Base-by-base conservation (phyloP, 2,797 vertebrate genomes). In the Enteromius unitaeniatus region DNA sequence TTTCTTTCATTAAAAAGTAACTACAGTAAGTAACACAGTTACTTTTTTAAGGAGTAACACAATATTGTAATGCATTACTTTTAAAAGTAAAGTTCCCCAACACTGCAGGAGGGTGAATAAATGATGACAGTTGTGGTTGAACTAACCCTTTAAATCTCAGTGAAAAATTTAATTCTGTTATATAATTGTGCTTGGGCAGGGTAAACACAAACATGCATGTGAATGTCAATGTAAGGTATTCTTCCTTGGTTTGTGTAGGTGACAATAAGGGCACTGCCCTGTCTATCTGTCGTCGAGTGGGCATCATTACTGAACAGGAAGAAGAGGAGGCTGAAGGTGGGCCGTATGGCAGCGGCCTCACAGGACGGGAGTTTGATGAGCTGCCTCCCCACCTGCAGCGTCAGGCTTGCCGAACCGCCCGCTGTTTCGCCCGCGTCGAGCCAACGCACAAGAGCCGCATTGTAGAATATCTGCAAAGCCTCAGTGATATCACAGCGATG, bases 371-470 rank as follows among this genome's bases (percentile, higher is more conserved):
- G 88, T 96, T 96, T 62, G 95, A 96, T 0, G 95, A 96, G 89
- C 89, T 96, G 69, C 92, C 94, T 19, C 94, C 93, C 3, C 91
- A 93, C 82, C 85, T 94, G 37, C 95, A 96, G 91, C 92, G 95
- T 0, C 91, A 95, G 88, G 95, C 95, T 58, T 95, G 94, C 73
- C 89, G 86, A 74, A 93, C 91, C 0, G 88, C 10, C 0, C 91
- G 93, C 0, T 96, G 95, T 89, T 96, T 96, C 0, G 95, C 95
- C 60, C 91, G 95, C 0, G 95, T 96, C 26, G 95, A 96, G 45
- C 95, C 95, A 0, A 91, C 95, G 0, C 95, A 96, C 91, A 96
- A 96, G 88, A 95, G 95, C 68, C 94, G 94, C 55, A 96, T 96
- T 1, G 94, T 96, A 85, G 95, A 95, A 89, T 96, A 95, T 88